Evolutionary conservation across 2,797 vertebrate genomes (phyloP).

Genomic region (Xiphophorus birchmanni): DNA sequence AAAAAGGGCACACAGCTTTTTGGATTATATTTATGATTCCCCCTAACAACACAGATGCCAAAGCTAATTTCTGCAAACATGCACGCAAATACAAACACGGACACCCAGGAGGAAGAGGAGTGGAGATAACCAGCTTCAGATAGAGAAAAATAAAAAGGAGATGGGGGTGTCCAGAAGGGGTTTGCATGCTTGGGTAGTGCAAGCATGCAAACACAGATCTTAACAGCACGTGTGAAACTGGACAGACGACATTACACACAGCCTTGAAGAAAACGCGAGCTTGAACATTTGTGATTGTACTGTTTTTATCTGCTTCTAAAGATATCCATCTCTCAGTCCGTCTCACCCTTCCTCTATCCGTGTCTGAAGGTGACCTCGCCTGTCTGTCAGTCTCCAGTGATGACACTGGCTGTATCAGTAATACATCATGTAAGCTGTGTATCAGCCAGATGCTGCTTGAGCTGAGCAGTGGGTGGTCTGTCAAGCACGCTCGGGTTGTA

Average conservation of each 20-base stretch:
- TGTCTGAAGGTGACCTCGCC: slow-evolving; percentile 77
- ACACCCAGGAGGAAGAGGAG: slow-evolving; percentile 20
- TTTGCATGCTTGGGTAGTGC: background rate
- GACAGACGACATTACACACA: slow-evolving; percentile 25
- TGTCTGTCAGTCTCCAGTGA: slow-evolving; percentile 65
- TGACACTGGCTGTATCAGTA: slow-evolving; percentile 70
- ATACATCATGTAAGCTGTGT: slow-evolving; percentile 74
- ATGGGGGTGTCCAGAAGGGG: background rate
- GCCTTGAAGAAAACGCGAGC: slow-evolving; percentile 29
- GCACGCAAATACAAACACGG: slow-evolving; percentile 9
- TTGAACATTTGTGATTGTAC: slow-evolving; percentile 51
- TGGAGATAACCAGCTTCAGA: slow-evolving; percentile 14
- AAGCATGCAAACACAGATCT: slow-evolving; percentile 50
- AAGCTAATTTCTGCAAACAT: slow-evolving; percentile 12
- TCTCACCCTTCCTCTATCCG: slow-evolving; percentile 24
- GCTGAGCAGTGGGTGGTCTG: slow-evolving; percentile 72
- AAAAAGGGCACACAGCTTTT: slow-evolving; percentile 34
- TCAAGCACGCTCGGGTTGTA: slow-evolving; percentile 60
- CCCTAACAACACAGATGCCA: background rate
- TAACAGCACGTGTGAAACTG: slow-evolving; percentile 30
- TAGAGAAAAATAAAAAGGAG: slow-evolving; percentile 23
- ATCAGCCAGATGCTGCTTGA: slow-evolving; percentile 66
- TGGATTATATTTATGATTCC: slow-evolving; percentile 61
- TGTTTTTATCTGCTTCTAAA: slow-evolving; percentile 64
- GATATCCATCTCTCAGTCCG: slow-evolving; percentile 59